Conservation (phyloP, 2,888 invertebrate genomes). For the Anaspis maculata region DNA sequence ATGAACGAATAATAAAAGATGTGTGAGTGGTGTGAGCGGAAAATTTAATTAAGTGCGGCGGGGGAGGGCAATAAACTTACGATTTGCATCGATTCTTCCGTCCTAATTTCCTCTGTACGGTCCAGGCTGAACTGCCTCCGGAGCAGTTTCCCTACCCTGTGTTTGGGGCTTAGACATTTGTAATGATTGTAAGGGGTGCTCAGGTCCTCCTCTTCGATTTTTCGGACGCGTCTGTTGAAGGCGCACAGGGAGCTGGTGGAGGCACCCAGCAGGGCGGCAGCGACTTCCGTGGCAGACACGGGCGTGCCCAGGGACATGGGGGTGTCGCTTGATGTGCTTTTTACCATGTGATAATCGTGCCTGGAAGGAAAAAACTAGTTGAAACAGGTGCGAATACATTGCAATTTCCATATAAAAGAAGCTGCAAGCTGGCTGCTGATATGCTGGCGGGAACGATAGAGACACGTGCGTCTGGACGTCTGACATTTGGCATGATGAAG, state of each 20-base stretch:
- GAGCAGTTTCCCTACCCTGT: conserved; percentile 42
- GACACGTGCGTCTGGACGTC: too few relatives aligned
- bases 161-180: conserved; percentile 59
- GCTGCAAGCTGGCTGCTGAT: too few relatives aligned
- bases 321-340: conserved; percentile 44
- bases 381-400: too few relatives aligned
- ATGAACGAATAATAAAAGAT: too few relatives aligned
- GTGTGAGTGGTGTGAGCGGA: too few relatives aligned
- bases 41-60: too few relatives aligned
- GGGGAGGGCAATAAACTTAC: too few relatives aligned
- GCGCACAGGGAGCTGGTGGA: conserved; percentile 45
- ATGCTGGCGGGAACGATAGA: too few relatives aligned
- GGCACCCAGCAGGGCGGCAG: conserved; percentile 47
- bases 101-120: conserved; percentile 49
- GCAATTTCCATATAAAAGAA: too few relatives aligned
- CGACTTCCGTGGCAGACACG: conserved; percentile 47
- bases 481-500: too few relatives aligned
- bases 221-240: conserved; percentile 33
- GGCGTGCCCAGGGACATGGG: conserved; percentile 43
- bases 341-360: conserved; percentile 37
- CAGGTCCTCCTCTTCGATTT: conserved; percentile 52
- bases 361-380: conserved; percentile 17
- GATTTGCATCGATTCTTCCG: conserved; percentile 37
- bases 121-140: conserved; percentile 63
- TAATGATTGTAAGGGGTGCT: conserved; percentile 70